These are phyloP conservation scores for Sycophaga agraensis DNA, from an alignment of 1,140 invertebrate species.

Conservation along the genomic window DNA sequence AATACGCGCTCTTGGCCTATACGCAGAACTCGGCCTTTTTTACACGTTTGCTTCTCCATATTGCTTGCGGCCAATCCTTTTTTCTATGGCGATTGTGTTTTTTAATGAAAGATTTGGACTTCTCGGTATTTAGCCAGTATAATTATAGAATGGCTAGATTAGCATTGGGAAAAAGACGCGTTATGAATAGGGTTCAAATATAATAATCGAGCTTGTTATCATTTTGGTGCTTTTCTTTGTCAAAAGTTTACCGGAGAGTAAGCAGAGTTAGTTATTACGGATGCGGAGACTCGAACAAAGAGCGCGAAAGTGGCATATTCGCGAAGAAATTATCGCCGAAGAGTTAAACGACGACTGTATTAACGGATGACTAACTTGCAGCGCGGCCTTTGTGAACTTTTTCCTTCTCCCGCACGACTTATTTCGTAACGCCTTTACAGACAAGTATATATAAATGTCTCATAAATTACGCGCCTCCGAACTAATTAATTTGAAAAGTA, in stretches of 20 bases:
- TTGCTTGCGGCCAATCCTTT: too few species aligned
- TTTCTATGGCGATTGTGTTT: too few species aligned
- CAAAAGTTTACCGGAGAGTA: not conserved
- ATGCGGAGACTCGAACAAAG: not conserved
- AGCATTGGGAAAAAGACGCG: too few species aligned
- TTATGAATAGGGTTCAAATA: too few species aligned
- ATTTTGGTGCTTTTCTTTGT: not conserved
- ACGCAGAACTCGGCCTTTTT: too few species aligned
- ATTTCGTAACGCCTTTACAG: not conserved
- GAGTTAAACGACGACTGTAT: conserved; percentile 22
- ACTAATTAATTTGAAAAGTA: not conserved
- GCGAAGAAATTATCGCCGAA: conserved; percentile 13
- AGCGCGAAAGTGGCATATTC: conserved; percentile 15
- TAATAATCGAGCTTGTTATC: not conserved
- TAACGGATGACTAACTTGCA: conserved; percentile 14
- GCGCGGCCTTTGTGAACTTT: not conserved
- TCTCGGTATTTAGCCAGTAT: too few species aligned
- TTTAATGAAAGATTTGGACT: too few species aligned
- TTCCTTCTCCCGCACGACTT: not conserved
- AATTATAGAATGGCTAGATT: too few species aligned
- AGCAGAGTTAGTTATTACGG: not conserved
- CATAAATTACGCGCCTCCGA: not conserved
- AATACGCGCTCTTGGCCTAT: too few species aligned
- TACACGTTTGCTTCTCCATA: too few species aligned
- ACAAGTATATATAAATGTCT: not conserved